Base-by-base conservation (phyloP, 2,888 invertebrate genomes). In the Clepsis dumicolana region DNA sequence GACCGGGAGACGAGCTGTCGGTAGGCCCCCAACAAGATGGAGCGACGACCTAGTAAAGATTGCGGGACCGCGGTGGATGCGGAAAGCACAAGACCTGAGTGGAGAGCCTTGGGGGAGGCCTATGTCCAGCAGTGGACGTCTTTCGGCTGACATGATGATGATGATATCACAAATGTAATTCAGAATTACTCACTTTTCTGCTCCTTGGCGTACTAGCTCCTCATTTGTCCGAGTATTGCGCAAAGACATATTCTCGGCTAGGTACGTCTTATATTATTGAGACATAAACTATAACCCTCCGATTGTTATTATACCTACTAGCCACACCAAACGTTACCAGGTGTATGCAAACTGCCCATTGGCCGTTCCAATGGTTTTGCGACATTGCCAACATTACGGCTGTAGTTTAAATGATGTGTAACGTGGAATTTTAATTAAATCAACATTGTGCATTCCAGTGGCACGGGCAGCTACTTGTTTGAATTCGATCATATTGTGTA, bases 331-430 rank as follows among this genome's bases (percentile, higher is more conserved):
- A 48, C 21, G 48, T 48, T 21, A 21, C 21, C 48, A 48, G 48
- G 48, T 48, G 27, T 52, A 25, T 52, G n/a, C 10, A 14, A 27
- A 52, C n/a, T 24, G n/a, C 52, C 5, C 27, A 24, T 27, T 27
- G 1, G n/a, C 44, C 16, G 44, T 27, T 27, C 14, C n/a, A 52
- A 52, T 52, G 25, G n/a, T 7, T 52, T 52, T 52, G 52, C 27
- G 52, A 24, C 25, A 52, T 27, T 52, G 52, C 52, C 52, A 52
- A 52, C 5, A 52, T 52, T 52, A 18, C 32, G n/a, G 27, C n/a
- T 25, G 64, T 14, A 54, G n/a, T 21, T 41, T 29, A 53, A 63
- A 41, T 64, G 64, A 54, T 27, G 63, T 18, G 29, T 41, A 14
- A 27, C 41, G 8, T 10, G 18, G 18, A 54, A 38, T 29, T 25